Percentiles rank a stretch among this genome's conserved stretches.
These are phyloP conservation scores for Champsocephalus esox DNA, from an alignment of 2,797 vertebrate genomes.

Conservation along the genomic window DNA sequence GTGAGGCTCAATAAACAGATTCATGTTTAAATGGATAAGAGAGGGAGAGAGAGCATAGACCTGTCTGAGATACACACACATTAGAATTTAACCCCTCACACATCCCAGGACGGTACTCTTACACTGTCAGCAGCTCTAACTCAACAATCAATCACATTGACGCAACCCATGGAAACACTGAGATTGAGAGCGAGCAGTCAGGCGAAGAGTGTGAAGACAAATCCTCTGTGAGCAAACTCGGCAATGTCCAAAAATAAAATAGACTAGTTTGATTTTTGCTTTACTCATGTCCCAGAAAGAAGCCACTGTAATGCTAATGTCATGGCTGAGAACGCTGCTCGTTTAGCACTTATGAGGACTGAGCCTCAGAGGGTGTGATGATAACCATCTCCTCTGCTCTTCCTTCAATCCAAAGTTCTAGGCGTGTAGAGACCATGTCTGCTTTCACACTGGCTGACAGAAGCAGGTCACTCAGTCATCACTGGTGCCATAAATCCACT, in stretches of 20 bases:
- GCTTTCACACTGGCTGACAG: conserved; percentile 69
- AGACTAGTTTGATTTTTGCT: conserved; percentile 35
- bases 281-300: conserved; percentile 55
- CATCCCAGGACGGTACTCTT: conserved; percentile 40
- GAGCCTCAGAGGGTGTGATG: conserved; percentile 47
- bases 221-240: conserved; percentile 56
- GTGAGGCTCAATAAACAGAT: conserved; percentile 55
- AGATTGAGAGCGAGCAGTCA: conserved; percentile 43
- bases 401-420: conserved; percentile 54
- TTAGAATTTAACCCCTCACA: conserved; percentile 72
- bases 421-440: conserved; percentile 32
- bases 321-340: conserved; percentile 47
- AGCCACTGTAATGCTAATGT: conserved; percentile 62
- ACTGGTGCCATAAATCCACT: conserved; percentile 48
- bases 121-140: conserved; percentile 66
- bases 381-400: conserved; percentile 53
- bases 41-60: conserved; percentile 44
- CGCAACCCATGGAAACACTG: conserved; percentile 50
- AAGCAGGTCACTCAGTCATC: conserved; percentile 77
- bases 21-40: conserved; percentile 76
- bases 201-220: conserved; percentile 44
- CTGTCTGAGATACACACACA: conserved; percentile 50
- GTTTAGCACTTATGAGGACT: conserved; percentile 51
- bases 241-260: conserved; percentile 66
- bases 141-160: conserved; percentile 74